These are phyloP conservation scores for Peromyscus aztecus DNA, from an alignment of 2,797 vertebrate species.

Conservation along the genomic window DNA sequence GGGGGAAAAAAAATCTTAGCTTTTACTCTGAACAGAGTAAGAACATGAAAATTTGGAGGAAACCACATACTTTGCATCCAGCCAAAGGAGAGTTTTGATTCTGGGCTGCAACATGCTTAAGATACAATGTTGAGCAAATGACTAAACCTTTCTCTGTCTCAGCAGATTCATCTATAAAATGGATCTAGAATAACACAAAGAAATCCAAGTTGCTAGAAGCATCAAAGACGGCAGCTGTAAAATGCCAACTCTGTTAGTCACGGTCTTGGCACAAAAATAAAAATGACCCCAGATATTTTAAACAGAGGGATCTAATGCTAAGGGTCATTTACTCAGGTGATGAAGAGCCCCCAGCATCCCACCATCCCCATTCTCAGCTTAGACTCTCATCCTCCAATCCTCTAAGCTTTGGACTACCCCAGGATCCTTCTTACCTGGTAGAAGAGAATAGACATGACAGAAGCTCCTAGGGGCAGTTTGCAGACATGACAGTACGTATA, in stretches of 20 bases:
- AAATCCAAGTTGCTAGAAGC: neutral
- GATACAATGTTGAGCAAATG: neutral
- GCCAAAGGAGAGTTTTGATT: constrained; percentile 31
- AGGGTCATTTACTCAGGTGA: neutral
- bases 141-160: neutral
- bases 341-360: neutral
- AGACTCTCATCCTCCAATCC: neutral
- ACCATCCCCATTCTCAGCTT: neutral
- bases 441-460: neutral
- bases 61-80: neutral
- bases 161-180: neutral
- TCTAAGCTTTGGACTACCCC: neutral
- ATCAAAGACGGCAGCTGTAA: neutral
- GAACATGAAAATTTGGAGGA: neutral
- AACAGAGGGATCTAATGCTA: neutral
- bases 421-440: neutral
- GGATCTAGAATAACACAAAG: constrained; percentile 4
- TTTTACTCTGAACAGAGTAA: neutral
- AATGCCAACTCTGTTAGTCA: neutral
- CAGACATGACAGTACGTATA: neutral
- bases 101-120: neutral
- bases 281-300: neutral
- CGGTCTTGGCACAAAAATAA: neutral
- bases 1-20: neutral
- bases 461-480: neutral